These are phyloP conservation scores for Halcyon chelicuti DNA, from an alignment of 2,797 vertebrate genomes.

Conservation along the genomic window DNA sequence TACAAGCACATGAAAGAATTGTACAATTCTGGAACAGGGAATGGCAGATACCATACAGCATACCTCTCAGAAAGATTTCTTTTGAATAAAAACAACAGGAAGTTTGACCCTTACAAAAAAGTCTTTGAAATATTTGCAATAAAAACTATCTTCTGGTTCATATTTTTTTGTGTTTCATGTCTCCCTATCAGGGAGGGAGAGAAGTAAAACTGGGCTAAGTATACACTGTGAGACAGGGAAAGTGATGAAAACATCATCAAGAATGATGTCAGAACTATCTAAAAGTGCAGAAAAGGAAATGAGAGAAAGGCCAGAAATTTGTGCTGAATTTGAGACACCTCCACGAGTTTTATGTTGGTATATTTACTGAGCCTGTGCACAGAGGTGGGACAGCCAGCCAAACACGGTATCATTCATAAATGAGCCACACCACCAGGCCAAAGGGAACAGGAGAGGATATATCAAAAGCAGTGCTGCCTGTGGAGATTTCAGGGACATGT, in stretches of 20 bases:
- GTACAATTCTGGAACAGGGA: neutral
- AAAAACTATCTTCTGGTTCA: neutral
- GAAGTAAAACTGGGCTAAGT: neutral
- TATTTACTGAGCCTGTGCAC: neutral
- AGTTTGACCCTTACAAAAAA: neutral
- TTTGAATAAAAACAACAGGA: neutral
- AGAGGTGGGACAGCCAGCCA: neutral
- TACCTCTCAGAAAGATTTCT: neutral
- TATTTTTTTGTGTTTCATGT: neutral
- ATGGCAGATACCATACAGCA: neutral
- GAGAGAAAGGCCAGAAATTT: neutral
- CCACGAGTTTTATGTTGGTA: neutral
- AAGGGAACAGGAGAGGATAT: neutral
- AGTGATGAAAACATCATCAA: neutral
- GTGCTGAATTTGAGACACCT: neutral
- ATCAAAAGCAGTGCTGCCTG: neutral
- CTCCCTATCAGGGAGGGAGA: neutral
- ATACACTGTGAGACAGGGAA: neutral
- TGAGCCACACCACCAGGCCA: neutral
- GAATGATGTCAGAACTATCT: neutral
- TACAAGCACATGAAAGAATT: neutral
- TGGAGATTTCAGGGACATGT: neutral
- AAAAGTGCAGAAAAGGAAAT: neutral
- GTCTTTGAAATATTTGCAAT: neutral
- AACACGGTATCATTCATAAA: neutral